Percentiles rank a stretch among this genome's conserved stretches.
phyloP scores from a whole-genome alignment of 2,888 invertebrate species.

The Argyra leucocephala region DNA sequence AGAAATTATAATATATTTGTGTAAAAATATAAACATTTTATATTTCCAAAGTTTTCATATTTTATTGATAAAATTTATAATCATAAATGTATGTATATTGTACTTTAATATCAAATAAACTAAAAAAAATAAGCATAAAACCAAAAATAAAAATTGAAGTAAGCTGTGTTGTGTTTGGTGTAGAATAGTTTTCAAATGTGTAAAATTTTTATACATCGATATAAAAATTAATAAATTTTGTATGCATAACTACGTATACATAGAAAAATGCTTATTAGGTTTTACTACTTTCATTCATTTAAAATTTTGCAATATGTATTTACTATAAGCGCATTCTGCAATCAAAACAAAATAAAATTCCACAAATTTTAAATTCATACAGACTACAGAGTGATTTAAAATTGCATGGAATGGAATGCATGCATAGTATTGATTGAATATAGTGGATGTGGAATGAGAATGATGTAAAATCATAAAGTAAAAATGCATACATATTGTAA shows the following conservation, averaged over 20 bases:
- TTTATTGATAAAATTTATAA: background rate
- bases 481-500: too few species aligned
- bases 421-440: too few species aligned
- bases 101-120: background rate
- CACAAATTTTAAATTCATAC: background rate
- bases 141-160: background rate
- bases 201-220: background rate
- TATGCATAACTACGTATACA: background rate
- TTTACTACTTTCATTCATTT: conserved; percentile 1
- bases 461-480: too few species aligned
- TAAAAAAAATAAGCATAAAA: background rate
- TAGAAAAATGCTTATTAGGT: background rate
- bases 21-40: background rate
- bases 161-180: background rate
- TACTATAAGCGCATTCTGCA: conserved; percentile 4
- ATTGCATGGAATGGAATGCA: too few species aligned
- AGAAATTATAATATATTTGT: background rate
- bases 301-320: conserved; percentile 3
- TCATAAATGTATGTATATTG: background rate
- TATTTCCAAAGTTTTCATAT: background rate
- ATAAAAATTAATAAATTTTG: background rate
- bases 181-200: background rate
- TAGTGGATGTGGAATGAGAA: too few species aligned
- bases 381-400: background rate
- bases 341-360: conserved; percentile 4